A percentile compares a stretch with the other conserved stretches of the same genome.
Conservation (phyloP, 2,888 invertebrate genomes). For the Neoaliturus tenellus region DNA sequence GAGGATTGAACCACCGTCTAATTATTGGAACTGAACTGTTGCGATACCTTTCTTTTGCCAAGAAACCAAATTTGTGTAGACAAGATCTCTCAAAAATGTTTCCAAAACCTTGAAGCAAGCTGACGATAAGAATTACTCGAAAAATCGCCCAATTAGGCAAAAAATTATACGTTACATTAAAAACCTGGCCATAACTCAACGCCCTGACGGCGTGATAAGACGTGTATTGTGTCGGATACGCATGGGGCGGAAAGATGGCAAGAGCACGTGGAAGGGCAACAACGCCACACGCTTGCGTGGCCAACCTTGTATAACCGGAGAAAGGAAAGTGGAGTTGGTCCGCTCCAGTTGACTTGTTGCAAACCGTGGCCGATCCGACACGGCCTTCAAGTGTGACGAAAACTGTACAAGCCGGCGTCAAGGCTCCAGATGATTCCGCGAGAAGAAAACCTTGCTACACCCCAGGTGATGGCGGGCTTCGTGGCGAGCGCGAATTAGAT, state of each 20-base stretch:
- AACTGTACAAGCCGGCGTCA: not conserved
- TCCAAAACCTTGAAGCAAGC: no score
- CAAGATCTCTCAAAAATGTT: no score
- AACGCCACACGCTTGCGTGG: not conserved
- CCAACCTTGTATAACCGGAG: conserved; percentile 8
- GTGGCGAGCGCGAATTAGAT: not conserved
- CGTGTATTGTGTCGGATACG: not conserved
- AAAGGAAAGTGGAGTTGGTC: conserved; percentile 8
- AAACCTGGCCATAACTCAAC: no score
- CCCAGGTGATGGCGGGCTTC: not conserved
- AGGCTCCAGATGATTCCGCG: not conserved
- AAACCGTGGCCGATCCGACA: conserved; percentile 7
- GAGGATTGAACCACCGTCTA: no score
- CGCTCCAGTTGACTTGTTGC: conserved; percentile 22
- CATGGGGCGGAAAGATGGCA: not conserved
- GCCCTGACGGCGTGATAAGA: no score
- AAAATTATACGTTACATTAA: not conserved
- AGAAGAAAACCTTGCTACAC: not conserved
- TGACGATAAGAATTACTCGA: no score
- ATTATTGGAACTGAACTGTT: no score
- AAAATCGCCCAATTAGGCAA: no score
- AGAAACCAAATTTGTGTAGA: no score
- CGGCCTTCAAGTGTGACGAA: conserved; percentile 2
- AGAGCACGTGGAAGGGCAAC: not conserved
- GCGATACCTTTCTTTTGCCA: no score